Evolutionary conservation across 2,797 vertebrate genomes (phyloP).

Genomic region (Sarcoramphus papa): DNA sequence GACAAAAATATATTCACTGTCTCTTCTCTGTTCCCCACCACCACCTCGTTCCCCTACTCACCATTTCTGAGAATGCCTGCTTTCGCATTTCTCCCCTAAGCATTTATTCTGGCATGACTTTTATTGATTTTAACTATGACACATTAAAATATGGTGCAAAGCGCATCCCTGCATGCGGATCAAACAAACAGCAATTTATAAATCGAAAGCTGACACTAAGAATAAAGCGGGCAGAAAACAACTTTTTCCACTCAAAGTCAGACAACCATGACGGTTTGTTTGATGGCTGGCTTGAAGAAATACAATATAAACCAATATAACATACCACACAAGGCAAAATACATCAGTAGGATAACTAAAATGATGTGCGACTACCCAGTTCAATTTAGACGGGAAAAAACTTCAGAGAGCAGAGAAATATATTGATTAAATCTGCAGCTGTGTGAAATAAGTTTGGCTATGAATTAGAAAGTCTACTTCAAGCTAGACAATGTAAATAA

Average conservation of each 20-base stretch:
- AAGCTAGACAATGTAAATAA: neutral
- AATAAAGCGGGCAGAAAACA: neutral
- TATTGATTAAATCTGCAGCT: neutral
- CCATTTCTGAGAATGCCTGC: neutral
- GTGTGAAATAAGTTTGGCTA: neutral
- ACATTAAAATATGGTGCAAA: neutral
- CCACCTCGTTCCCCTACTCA: neutral
- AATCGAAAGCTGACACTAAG: neutral
- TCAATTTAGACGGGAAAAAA: neutral
- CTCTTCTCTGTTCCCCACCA: neutral
- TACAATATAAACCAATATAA: neutral
- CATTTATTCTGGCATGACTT: neutral
- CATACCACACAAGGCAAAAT: neutral
- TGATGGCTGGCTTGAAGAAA: neutral
- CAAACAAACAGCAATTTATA: neutral
- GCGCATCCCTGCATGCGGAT: neutral
- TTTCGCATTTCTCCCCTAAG: neutral
- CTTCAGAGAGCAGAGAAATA: neutral
- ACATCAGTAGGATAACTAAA: neutral
- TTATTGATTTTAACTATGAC: neutral
- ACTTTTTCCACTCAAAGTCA: neutral
- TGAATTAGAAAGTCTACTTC: neutral
- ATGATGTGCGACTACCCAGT: neutral
- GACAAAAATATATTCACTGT: neutral
- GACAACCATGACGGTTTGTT: neutral